phyloP scores from a whole-genome alignment of 2,797 vertebrate species.

The Anguilla pacifica region DNA sequence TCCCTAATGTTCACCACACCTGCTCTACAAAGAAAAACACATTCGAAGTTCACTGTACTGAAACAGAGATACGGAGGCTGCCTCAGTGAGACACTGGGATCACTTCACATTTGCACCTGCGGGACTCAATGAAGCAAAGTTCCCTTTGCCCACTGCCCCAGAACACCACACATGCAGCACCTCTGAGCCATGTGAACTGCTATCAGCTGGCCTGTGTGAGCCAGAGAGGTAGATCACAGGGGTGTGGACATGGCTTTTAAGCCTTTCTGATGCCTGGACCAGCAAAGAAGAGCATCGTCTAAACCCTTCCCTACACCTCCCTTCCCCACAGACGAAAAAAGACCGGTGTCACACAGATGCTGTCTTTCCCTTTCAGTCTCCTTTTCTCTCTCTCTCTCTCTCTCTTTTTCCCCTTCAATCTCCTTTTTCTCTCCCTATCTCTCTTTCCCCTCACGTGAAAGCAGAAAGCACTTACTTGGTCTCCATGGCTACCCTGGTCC shows the following conservation, averaged over 20 bases:
- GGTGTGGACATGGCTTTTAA: neutral
- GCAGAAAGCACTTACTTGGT: constrained; percentile 53
- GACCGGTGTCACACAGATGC: constrained; percentile 7
- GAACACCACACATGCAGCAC: neutral
- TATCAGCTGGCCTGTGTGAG: neutral
- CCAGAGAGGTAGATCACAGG: neutral
- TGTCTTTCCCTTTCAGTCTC: neutral
- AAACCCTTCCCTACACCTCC: neutral
- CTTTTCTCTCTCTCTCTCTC: neutral
- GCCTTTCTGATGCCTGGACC: neutral
- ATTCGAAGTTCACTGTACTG: neutral
- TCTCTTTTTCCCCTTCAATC: neutral
- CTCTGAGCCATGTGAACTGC: neutral
- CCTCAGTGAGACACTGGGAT: neutral
- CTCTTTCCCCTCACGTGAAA: neutral
- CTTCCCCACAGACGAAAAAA: neutral
- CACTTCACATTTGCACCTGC: neutral
- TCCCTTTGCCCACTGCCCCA: neutral
- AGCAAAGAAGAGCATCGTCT: neutral
- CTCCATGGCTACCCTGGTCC: constrained; percentile 58
- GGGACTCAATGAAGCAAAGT: neutral
- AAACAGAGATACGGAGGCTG: neutral
- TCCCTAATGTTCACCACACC: neutral
- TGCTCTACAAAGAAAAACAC: neutral
- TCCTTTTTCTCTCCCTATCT: neutral